Evolutionary conservation across 2,888 invertebrate species (phyloP).

Genomic region (Ormyrus rosae): DNA sequence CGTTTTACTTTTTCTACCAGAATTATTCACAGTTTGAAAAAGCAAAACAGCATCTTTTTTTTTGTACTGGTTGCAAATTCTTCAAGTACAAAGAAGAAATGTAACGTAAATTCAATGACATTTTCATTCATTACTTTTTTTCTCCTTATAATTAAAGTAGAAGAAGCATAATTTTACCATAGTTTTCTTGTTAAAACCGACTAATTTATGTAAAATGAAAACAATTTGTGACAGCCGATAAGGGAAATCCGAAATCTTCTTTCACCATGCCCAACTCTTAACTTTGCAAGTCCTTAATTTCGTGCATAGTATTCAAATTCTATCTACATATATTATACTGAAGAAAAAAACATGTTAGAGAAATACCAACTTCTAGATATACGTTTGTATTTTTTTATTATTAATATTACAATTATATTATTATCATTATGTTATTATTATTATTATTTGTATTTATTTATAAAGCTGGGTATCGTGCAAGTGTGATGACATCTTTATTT

Average conservation of each 20-base stretch:
- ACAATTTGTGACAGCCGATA: neutral
- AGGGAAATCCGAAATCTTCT: conserved; percentile 13
- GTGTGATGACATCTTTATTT: conserved; percentile 55
- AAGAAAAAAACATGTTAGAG: conserved; percentile 32
- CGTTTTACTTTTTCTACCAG: too few species aligned
- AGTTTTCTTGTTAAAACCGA: too few species aligned
- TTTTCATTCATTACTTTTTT: too few species aligned
- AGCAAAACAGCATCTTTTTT: too few species aligned
- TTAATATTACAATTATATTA: conserved; percentile 16
- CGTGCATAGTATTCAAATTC: conserved; percentile 37
- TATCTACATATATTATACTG: conserved; percentile 28
- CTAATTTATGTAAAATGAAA: conserved; percentile 19
- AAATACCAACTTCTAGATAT: conserved; percentile 34
- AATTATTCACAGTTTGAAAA: too few species aligned
- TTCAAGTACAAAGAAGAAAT: neutral
- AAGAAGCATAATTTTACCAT: too few species aligned
- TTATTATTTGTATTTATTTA: conserved; percentile 57
- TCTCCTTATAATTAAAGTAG: too few species aligned
- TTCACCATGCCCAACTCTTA: conserved; percentile 19
- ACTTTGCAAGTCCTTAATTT: conserved; percentile 21
- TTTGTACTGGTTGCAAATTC: too few species aligned
- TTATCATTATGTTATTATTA: conserved; percentile 50
- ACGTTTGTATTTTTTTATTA: conserved; percentile 47
- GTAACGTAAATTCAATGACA: neutral
- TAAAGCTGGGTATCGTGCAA: conserved; percentile 58